Evolutionary conservation across 2,113 vertebrate genomes (phyloP).

Genomic region (Galbula dea): DNA sequence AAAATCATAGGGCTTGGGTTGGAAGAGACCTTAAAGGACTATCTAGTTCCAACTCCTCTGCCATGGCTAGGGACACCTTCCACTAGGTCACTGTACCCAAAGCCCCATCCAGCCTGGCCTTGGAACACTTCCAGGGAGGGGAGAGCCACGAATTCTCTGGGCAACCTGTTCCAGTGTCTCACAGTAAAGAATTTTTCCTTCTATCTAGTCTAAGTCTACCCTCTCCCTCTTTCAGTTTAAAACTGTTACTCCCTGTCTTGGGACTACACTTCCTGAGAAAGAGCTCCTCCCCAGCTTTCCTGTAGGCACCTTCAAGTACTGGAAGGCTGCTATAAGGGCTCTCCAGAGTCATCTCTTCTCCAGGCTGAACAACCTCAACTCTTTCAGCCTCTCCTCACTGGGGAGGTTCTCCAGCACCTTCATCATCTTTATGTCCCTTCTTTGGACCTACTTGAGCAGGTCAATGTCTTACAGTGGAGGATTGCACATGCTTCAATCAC

Average conservation of each 20-base stretch:
- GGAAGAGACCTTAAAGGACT: background rate
- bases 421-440: background rate
- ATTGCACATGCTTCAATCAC: background rate
- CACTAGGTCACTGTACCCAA: background rate
- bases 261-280: background rate
- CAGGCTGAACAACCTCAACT: background rate
- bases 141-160: background rate
- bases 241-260: background rate
- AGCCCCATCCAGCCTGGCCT: background rate
- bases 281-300: background rate
- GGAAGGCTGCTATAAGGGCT: background rate
- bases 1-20: background rate
- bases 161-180: background rate
- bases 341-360: background rate
- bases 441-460: background rate
- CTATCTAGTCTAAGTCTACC: background rate
- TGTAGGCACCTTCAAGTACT: background rate
- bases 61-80: background rate
- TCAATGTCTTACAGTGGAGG: background rate
- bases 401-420: background rate
- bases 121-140: background rate
- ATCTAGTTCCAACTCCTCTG: background rate
- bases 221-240: background rate
- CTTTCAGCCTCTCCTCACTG: background rate
- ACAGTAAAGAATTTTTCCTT: background rate